Percentiles rank a stretch among this genome's conserved stretches.
Evolutionary conservation across 1,140 invertebrate genomes (phyloP).

Genomic region (Prorops nasuta): DNA sequence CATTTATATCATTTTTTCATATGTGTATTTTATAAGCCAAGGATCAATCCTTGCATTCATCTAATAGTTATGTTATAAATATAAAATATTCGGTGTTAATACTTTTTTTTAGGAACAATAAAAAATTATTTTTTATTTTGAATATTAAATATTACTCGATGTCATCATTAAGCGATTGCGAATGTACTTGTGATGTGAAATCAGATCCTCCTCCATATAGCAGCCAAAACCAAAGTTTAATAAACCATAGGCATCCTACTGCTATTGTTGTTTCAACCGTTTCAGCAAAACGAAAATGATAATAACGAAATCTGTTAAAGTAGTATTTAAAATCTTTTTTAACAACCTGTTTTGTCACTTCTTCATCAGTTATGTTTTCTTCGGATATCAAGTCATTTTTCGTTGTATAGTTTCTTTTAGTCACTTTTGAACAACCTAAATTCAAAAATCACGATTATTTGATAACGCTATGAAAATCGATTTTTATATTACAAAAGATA

Average conservation of each 20-base stretch:
- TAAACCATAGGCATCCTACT: slow-evolving; percentile 8
- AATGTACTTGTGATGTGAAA: too few relatives aligned
- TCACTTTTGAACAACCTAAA: background rate
- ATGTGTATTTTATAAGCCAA: too few relatives aligned
- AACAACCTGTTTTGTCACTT: background rate
- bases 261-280: slow-evolving; percentile 15
- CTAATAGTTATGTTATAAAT: too few relatives aligned
- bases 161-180: too few relatives aligned
- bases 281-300: slow-evolving; percentile 18
- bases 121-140: too few relatives aligned
- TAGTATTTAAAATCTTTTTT: slow-evolving; percentile 17
- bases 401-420: background rate
- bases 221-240: slow-evolving; percentile 17
- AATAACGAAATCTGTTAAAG: slow-evolving; percentile 25
- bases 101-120: too few relatives aligned
- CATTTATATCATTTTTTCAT: too few relatives aligned
- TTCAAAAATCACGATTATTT: background rate
- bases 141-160: too few relatives aligned
- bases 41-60: too few relatives aligned
- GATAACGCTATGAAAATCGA: too few relatives aligned
- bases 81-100: too few relatives aligned
- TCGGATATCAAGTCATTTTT: background rate
- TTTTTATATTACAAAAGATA: background rate
- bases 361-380: background rate
- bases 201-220: too few relatives aligned